Evolutionary conservation across 2,888 invertebrate genomes (phyloP), one percentile per base, ranked within the genome.

Genomic region (Mythimna albipuncta): DNA sequence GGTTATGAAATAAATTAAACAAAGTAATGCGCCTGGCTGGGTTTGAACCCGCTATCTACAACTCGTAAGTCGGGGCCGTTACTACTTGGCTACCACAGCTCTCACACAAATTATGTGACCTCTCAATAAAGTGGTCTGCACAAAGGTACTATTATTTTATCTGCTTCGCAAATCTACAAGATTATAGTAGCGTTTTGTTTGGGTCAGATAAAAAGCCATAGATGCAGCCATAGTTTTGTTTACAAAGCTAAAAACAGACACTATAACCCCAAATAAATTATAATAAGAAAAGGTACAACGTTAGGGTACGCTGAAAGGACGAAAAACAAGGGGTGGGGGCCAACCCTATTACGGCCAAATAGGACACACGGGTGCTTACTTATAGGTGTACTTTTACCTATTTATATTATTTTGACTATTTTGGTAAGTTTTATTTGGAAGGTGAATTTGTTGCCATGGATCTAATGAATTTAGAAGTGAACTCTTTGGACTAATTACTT

Each of bases 291-390:
- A 77, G 81, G 70, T 70, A 63, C n/a, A 41, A 35, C 65, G 54
- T 65, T 65, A 75, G 76, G 77, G 80, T 69, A 52, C 41, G 59
- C 55, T 66, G 72, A 67, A 72, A 79, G 67, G 72, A 67, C 57
- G 64, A 68, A 81, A 77, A 72, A 72, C 59, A 72, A 77, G 72
- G 81, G 79, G 66, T 64, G 16, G 72, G 38, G 55, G 21, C 26
- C 62, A 77, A 81, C 82, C 77, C 82, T 67, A 81, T 81, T 81
- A 81, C 63, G 52, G 77, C 2, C 26, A 81, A 81, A 79, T 81
- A 77, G 81, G 47, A 67, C 58, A 64, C 63, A 55, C 54, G 35
- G 64, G 41, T 69, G 55, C 57, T 21, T 57, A 32, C 35, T 50
- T 76, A 65, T 58, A 63, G 19, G 13, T 57, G 64, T 55, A 44